Conservation (phyloP, 1,140 invertebrate genomes). For the Hyles euphorbiae region DNA sequence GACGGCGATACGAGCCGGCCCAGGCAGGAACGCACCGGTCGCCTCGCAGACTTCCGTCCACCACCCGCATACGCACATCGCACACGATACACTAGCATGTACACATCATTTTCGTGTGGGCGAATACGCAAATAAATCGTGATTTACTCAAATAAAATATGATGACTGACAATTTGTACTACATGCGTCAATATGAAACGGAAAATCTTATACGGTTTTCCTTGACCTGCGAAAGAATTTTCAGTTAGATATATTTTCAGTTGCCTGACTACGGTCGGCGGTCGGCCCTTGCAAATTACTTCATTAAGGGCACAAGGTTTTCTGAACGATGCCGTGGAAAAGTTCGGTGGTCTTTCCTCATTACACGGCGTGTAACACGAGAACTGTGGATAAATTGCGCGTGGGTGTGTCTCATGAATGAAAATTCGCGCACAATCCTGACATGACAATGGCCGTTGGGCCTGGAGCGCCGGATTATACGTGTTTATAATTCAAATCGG, state of each 20-base stretch:
- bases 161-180: slow-evolving; percentile 2
- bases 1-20: slow-evolving; percentile 27
- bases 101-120: slow-evolving; percentile 1
- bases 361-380: slow-evolving; percentile 42
- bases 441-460: slow-evolving; percentile 30
- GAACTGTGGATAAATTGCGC: slow-evolving; percentile 49
- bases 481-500: slow-evolving; percentile 12
- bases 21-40: slow-evolving; percentile 34
- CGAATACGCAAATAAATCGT: slow-evolving; percentile 5
- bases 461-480: slow-evolving; percentile 34
- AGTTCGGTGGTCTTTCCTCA: slow-evolving; percentile 49
- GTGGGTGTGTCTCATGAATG: slow-evolving; percentile 61
- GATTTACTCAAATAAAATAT: slow-evolving; percentile 6
- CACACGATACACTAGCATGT: slow-evolving; percentile 14
- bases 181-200: slow-evolving; percentile 4
- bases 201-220: background rate
- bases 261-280: no score
- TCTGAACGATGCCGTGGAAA: slow-evolving; percentile 16
- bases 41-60: slow-evolving; percentile 36
- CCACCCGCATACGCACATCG: slow-evolving; percentile 40
- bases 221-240: no score
- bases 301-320: no score
- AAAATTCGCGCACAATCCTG: slow-evolving; percentile 38
- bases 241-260: no score
- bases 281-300: no score